Evolutionary conservation across 2,888 invertebrate species (phyloP).

Genomic region (Oasisia sp.): DNA sequence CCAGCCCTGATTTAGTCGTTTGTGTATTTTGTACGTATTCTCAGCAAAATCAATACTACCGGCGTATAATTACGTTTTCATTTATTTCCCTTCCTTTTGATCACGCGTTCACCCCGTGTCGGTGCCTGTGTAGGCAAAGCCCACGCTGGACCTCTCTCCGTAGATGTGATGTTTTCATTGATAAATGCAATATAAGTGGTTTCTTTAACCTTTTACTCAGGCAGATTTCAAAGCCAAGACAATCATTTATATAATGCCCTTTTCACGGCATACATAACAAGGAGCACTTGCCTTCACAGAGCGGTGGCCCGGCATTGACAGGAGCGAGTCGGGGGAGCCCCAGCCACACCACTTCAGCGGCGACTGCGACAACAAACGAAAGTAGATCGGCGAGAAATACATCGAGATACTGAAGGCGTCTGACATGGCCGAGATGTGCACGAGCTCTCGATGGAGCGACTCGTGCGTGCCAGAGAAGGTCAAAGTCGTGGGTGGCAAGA

Average conservation of each 20-base stretch:
- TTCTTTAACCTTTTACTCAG: neutral
- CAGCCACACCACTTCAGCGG: neutral
- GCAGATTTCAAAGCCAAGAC: neutral
- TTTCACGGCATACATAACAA: neutral
- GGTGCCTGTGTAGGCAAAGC: too few relatives aligned
- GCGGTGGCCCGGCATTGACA: neutral
- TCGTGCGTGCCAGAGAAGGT: neutral
- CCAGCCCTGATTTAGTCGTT: too few relatives aligned
- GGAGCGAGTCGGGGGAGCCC: neutral
- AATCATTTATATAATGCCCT: neutral
- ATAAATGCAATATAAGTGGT: too few relatives aligned
- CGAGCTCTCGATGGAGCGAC: neutral
- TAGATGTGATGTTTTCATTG: too few relatives aligned
- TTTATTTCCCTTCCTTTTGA: too few relatives aligned
- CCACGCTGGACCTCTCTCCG: too few relatives aligned
- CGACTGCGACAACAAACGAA: neutral
- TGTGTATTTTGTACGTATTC: neutral
- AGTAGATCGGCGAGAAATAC: neutral
- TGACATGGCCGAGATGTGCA: neutral
- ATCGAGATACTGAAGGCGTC: neutral
- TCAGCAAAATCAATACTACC: neutral
- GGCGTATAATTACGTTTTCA: too few relatives aligned
- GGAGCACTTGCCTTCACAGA: neutral
- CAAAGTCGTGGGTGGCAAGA: neutral
- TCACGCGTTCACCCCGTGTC: too few relatives aligned